Evolutionary conservation across 2,888 invertebrate genomes (phyloP).

Genomic region (Argyra leucocephala): DNA sequence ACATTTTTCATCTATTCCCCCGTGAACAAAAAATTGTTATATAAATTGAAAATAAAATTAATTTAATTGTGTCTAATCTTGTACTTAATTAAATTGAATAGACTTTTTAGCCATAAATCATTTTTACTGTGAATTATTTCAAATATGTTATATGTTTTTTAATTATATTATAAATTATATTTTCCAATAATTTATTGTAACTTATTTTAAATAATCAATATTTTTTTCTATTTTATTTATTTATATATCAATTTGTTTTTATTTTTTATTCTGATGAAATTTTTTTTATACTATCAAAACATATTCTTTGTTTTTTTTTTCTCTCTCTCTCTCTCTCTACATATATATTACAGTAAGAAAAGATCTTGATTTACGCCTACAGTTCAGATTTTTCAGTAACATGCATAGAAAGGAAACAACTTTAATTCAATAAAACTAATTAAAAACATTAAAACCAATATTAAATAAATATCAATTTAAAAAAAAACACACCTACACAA

Average conservation of each 20-base stretch:
- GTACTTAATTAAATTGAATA: too few species aligned
- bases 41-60: too few species aligned
- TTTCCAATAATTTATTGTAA: neutral
- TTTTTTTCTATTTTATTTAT: conserved; percentile 12
- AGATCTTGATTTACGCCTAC: conserved; percentile 90
- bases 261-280: conserved; percentile 23
- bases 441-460: conserved; percentile 27
- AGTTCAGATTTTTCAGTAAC: conserved; percentile 92
- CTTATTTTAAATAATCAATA: conserved; percentile 17
- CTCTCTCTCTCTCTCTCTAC: conserved; percentile 28
- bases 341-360: conserved; percentile 79
- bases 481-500: neutral
- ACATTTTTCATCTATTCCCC: too few species aligned
- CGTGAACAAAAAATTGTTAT: too few species aligned
- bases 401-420: conserved; percentile 78
- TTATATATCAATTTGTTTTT: conserved; percentile 25
- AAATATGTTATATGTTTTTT: too few species aligned
- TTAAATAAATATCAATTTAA: conserved; percentile 22
- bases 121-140: neutral
- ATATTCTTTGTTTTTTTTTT: conserved; percentile 27
- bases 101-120: neutral
- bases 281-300: conserved; percentile 15
- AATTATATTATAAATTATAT: neutral
- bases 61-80: too few species aligned
- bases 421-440: conserved; percentile 74